A percentile compares a stretch with the other conserved stretches of the same genome.
These are phyloP conservation scores for Echinops telfairi DNA, from an alignment of 2,113 vertebrate species.

Conservation along the genomic window DNA sequence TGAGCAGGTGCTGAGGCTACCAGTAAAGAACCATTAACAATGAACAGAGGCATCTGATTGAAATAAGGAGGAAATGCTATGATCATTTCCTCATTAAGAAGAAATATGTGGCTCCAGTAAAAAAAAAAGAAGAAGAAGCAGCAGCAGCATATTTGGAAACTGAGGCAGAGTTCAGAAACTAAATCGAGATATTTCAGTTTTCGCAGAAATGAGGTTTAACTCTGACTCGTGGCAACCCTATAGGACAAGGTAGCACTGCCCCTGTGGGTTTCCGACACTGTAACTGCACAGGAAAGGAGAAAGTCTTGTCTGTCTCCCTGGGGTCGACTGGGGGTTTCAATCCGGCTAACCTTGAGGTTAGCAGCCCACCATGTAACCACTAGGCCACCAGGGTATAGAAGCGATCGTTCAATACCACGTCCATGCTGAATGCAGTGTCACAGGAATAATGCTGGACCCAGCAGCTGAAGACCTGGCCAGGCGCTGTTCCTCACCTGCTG, in stretches of 20 bases:
- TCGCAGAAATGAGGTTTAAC: background rate
- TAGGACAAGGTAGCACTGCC: too few relatives aligned
- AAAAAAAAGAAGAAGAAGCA: slow-evolving; percentile 4
- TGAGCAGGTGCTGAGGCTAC: background rate
- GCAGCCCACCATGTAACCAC: too few relatives aligned
- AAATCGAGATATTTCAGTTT: background rate
- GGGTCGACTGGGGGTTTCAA: too few relatives aligned
- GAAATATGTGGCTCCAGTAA: background rate
- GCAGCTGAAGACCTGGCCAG: background rate
- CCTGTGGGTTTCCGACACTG: too few relatives aligned
- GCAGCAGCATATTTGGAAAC: slow-evolving; percentile 25
- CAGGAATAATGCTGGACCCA: background rate
- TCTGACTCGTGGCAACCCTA: too few relatives aligned
- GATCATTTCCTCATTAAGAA: background rate
- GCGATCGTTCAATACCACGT: background rate
- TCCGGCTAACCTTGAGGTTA: too few relatives aligned
- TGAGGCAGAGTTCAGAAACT: background rate
- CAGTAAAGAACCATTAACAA: background rate
- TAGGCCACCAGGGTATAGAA: too few relatives aligned
- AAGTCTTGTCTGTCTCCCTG: too few relatives aligned
- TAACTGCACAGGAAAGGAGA: too few relatives aligned
- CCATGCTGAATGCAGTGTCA: background rate
- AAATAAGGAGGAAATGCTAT: slow-evolving; percentile 9
- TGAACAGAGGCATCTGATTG: background rate
- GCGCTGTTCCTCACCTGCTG: background rate